Base-by-base conservation (phyloP, 30 jellyfish, hydroid and myxozoan species). In the Hydractinia symbiolongicarpus region DNA sequence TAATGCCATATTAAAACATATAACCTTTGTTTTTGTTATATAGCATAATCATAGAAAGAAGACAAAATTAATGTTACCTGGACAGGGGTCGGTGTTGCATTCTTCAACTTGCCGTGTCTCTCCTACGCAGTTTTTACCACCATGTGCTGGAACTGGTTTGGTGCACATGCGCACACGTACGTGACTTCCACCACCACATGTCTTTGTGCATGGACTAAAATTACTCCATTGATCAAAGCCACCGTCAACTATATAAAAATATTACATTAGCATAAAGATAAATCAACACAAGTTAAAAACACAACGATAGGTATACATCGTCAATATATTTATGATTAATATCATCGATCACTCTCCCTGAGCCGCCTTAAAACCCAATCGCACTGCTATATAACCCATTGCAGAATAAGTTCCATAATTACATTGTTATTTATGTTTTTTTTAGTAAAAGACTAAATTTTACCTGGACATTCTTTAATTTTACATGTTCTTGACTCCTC, bases 401-500 rank as follows among this genome's bases (percentile, higher is more conserved):
- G n/a, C n/a, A n/a, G n/a, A n/a, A n/a, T n/a, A n/a, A 30, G 44
- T 30, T 30, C 44, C 44, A 30, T 30, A 30, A 30, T 0, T 30
- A 2, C 44, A 30, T 30, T 30, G 44, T 30, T 2, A 30, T 30
- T 30, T 2, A 30, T 2, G 44, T 30, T 30, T 30, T 30, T 30
- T 30, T 30, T 30, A 30, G 44, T 30, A 30, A 30, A 30, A 2
- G 44, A 30, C 44, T 30, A 30, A 30, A 30, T 30, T 30, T 21
- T 74, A 74, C 83, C 66, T 74, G 83, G 83, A 44, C 83, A 74
- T 74, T 74, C 83, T 50, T 74, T 74, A 67, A 74, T 30, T 74
- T 74, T 74, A 50, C 83, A 74, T 5, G 68, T 67, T 58, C 70
- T 40, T 4, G 51, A 15, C 20, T 74, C 83, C 6, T 74, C 69